Evolutionary conservation across 1,140 invertebrate species (phyloP).

Genomic region (Linepithema humile): DNA sequence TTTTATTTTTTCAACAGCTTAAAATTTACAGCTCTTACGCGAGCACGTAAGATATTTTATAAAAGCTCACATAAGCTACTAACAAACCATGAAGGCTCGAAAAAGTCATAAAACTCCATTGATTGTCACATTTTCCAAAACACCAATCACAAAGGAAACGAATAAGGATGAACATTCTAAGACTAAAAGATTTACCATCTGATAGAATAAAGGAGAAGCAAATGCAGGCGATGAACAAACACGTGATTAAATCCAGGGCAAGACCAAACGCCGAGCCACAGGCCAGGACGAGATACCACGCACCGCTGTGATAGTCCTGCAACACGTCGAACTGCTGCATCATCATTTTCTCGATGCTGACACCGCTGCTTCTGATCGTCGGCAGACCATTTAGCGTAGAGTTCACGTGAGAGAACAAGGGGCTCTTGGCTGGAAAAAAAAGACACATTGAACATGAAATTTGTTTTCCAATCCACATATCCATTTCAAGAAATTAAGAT

Average conservation of each 20-base stretch:
- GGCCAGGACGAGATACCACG: constrained; percentile 87
- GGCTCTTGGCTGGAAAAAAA: constrained; percentile 87
- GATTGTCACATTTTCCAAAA: background rate
- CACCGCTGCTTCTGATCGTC: constrained; percentile 91
- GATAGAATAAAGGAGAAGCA: constrained; percentile 82
- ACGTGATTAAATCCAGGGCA: constrained; percentile 71
- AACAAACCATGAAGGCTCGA: too few species aligned
- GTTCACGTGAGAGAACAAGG: constrained; percentile 93
- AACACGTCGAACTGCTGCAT: constrained; percentile 89
- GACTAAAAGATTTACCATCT: constrained; percentile 32
- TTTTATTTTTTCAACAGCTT: too few species aligned
- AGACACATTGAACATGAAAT: constrained; percentile 24
- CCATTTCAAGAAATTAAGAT: background rate
- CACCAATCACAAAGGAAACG: background rate
- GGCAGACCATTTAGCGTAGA: constrained; percentile 91
- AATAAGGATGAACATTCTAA: background rate
- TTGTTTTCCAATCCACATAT: background rate
- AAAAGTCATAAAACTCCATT: too few species aligned
- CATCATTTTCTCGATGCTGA: constrained; percentile 86
- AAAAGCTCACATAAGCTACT: too few species aligned
- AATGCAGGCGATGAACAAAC: constrained; percentile 72
- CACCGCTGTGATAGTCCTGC: constrained; percentile 88
- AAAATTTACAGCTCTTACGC: too few species aligned
- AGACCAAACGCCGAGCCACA: constrained; percentile 85
- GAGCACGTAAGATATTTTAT: too few species aligned